phyloP scores from a whole-genome alignment of 2,113 vertebrate species.

The Hippocampus zosterae region DNA sequence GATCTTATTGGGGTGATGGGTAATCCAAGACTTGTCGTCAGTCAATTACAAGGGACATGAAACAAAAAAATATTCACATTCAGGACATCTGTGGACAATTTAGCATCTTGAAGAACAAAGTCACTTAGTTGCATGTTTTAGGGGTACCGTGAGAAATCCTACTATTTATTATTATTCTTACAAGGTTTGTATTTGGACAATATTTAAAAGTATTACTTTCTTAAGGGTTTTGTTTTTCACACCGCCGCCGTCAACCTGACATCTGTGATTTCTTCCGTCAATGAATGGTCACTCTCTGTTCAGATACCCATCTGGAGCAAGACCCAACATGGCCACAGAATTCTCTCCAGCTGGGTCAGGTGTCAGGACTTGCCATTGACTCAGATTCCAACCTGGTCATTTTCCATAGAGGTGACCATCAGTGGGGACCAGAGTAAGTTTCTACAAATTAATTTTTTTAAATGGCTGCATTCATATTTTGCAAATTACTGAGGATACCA shows the following conservation, averaged over 20 bases:
- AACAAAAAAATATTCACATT: no score
- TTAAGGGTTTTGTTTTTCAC: no score
- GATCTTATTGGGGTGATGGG: background rate
- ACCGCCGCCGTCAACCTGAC: background rate
- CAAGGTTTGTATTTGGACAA: background rate
- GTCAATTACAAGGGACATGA: no score
- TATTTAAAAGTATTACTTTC: background rate
- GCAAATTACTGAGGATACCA: no score
- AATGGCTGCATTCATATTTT: background rate
- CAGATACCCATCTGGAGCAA: conserved; percentile 85
- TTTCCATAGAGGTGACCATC: conserved; percentile 91
- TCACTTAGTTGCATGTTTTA: background rate
- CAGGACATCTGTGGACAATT: no score
- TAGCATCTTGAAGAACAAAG: no score
- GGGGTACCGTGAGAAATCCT: background rate
- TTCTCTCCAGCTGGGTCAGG: conserved; percentile 83
- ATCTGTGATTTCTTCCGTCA: background rate
- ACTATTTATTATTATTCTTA: background rate
- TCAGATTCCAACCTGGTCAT: conserved; percentile 84
- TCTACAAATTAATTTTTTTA: background rate
- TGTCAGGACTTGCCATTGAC: conserved; percentile 90
- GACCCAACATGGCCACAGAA: conserved; percentile 79
- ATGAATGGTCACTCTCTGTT: background rate
- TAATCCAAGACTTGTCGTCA: background rate
- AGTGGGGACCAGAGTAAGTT: conserved; percentile 89